A percentile compares a stretch with the other conserved stretches of the same genome.
phyloP scores from a whole-genome alignment of 2,888 invertebrate genomes.

The Nomada lathburiana region DNA sequence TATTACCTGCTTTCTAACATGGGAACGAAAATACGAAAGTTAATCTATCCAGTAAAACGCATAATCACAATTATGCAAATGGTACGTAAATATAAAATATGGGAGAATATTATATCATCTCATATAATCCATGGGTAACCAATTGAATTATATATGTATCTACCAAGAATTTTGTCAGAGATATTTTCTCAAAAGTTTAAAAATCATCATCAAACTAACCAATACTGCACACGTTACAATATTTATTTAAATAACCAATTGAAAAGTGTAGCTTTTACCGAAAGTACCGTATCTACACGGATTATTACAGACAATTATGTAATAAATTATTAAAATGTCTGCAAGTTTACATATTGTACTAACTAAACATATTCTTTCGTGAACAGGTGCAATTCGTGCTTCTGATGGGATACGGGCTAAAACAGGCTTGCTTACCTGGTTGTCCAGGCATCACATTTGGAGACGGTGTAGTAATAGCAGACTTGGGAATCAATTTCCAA shows the following conservation, averaged over 20 bases:
- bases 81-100: conserved; percentile 80
- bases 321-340: no score
- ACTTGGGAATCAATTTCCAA: conserved; percentile 87
- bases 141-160: not conserved
- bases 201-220: no score
- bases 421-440: not conserved
- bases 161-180: no score
- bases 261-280: no score
- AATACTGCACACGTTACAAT: no score
- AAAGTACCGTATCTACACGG: no score
- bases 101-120: not conserved
- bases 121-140: not conserved
- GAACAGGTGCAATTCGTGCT: conserved; percentile 28
- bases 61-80: conserved; percentile 87
- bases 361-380: not conserved
- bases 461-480: conserved; percentile 84
- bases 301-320: no score
- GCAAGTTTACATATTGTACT: not conserved
- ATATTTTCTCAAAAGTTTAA: no score
- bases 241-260: no score
- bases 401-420: not conserved
- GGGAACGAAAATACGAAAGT: conserved; percentile 75
- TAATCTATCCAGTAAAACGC: conserved; percentile 84
- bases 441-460: not conserved
- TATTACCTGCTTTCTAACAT: conserved; percentile 89